Evolutionary conservation across 2,113 vertebrate species (phyloP), one percentile per base, ranked within the genome.

Genomic region (Chaetorhynchus papuensis): DNA sequence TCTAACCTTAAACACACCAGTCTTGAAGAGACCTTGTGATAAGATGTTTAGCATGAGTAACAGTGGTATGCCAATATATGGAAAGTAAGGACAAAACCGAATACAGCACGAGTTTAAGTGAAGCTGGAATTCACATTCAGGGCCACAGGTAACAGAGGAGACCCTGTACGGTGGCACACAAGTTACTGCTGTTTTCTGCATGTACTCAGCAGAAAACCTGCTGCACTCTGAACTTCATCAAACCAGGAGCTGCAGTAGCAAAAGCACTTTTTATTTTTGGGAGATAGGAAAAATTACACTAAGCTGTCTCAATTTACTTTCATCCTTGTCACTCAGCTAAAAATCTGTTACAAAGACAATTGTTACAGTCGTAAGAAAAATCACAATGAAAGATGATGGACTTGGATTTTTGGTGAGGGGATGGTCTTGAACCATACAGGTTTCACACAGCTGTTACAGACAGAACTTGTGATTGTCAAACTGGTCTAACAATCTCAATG

Each of bases 21-120:
- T 7, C 28, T 41, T 28, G 33, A 42, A 52, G 44, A 90, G 49
- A 53, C 49, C 23, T 45, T 8, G 3, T 20, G 59, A 13, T 11
- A 33, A 54, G 11, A 31, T 2, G 15, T 23, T 72, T 16, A 80
- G 15, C 26, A 11, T 8, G 10, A 75, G 8, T 24, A 68, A 79
- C 56, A 81, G 45, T 2, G 0, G 7, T 13, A 47, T 12, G 13
- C 21, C 69, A 78, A 18, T 1, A 31, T 1, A 27, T 1, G 9
- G 57, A 53, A 64, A 76, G 10, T 26, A 87, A 49, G 31, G 35
- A 33, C 50, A 90, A 72, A 68, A 53, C 14, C 1, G 3, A 37
- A 52, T 3, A 44, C 19, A 83, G 76, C 45, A 53, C 0, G 0
- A 90, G 37, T 49, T 45, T 19, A 65, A 53, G 27, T 0, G 0